Evolutionary conservation across 2,888 invertebrate genomes (phyloP).

Genomic region (Pristionchus maxplancki): DNA sequence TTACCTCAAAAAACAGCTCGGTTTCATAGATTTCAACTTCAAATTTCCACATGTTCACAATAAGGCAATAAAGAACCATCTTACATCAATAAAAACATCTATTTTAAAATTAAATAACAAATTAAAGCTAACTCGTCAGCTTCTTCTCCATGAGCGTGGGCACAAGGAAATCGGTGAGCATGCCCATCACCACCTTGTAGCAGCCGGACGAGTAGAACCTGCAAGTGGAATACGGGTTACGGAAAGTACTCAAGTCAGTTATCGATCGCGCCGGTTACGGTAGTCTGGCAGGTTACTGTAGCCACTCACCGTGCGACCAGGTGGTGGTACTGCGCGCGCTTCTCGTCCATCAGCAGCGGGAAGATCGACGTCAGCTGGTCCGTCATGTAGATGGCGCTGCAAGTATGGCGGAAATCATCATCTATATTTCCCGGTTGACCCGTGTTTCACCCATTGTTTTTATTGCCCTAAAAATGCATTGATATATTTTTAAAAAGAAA

Average conservation of each 20-base stretch:
- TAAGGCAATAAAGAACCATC: no score
- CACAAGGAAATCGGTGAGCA: conserved; percentile 62
- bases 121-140: background rate
- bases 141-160: conserved; percentile 56
- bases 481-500: no score
- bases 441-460: background rate
- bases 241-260: background rate
- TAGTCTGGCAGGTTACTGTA: background rate
- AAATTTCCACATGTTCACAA: no score
- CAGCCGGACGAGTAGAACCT: conserved; percentile 62
- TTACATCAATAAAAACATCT: no score
- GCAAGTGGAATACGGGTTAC: background rate
- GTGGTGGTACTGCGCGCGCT: conserved; percentile 42
- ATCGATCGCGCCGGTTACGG: background rate
- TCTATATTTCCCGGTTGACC: background rate
- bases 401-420: background rate
- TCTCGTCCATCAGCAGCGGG: conserved; percentile 45
- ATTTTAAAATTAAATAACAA: background rate
- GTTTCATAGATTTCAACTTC: no score
- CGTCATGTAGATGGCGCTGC: conserved; percentile 25
- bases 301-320: conserved; percentile 50
- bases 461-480: no score
- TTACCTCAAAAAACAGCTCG: no score
- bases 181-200: conserved; percentile 69
- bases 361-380: background rate